Evolutionary conservation across 2,113 vertebrate species (phyloP), one percentile per base, ranked within the genome.

Genomic region (Emydura subglobosa): DNA sequence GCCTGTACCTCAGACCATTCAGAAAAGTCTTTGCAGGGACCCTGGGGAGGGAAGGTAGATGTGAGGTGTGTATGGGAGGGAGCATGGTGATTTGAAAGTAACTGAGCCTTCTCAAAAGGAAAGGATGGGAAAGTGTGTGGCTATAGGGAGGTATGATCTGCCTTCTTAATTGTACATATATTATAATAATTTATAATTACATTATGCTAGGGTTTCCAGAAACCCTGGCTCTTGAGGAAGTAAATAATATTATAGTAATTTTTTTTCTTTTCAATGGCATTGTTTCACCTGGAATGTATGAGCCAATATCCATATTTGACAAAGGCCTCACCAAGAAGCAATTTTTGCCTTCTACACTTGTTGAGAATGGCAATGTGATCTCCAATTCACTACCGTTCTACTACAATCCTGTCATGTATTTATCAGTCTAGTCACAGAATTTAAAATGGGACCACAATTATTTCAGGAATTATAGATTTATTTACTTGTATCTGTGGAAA

Each of bases 401-500:
- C 89, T 92, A 91, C 76, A 93, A 19, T 93, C 82, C 88, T 90
- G 90, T 76, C 55, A 59, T 51, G 21, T 50, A 72, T 95, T 88
- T 94, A 94, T 85, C 92, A 55, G 50, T 82, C 95, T 96, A 83
- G 85, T 96, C 95, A 96, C 74, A 94, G 96, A 95, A 79, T 93
- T 98, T 97, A 95, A 94, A 95, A 96, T 95, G 97, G 97, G 96
- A 98, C 94, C 89, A 97, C 79, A 96, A 86, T 93, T 81, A 96
- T 87, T 96, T 91, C 4, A 44, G 86, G 94, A 97, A 98, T 97
- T 53, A 95, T 47, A 91, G 74, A 92, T 98, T 98, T 98, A 98
- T 98, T 98, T 97, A 87, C 94, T 97, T 83, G 95, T 11, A 8
- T 96, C 95, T 93, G 93, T 13, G 90, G 92, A 91, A 96, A 92